Evolutionary conservation across 2,797 vertebrate species (phyloP).

Genomic region (Microhierax caerulescens): DNA sequence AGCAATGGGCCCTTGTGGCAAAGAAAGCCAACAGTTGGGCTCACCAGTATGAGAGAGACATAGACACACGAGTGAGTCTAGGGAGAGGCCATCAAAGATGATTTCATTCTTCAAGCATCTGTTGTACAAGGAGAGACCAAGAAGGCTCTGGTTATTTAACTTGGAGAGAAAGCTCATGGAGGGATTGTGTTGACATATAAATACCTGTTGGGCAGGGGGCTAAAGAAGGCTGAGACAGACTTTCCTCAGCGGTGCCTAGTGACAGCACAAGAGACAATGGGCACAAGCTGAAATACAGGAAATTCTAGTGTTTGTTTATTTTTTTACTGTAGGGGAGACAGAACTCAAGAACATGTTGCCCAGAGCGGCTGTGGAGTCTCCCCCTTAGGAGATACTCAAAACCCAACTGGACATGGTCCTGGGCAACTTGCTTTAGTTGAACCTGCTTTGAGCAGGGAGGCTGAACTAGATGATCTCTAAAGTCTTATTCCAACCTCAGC

Average conservation of each 20-base stretch:
- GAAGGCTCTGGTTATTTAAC: neutral
- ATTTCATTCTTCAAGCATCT: neutral
- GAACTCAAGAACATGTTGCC: neutral
- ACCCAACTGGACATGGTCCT: neutral
- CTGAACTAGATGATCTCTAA: neutral
- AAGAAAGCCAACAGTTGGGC: neutral
- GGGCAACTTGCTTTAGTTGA: neutral
- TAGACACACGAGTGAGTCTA: neutral
- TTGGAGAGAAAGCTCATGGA: neutral
- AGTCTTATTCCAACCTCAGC: neutral
- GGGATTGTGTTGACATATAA: neutral
- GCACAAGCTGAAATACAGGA: neutral
- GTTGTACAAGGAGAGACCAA: neutral
- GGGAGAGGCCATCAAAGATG: neutral
- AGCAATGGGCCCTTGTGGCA: no score
- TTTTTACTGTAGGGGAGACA: neutral
- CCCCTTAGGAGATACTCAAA: neutral
- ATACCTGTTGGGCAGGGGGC: neutral
- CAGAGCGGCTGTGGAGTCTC: neutral
- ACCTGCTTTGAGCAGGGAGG: neutral
- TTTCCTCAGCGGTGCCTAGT: neutral
- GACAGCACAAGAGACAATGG: neutral
- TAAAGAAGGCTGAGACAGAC: neutral
- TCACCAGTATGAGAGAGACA: neutral
- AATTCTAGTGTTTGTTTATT: neutral